Base-by-base conservation (phyloP, 2,888 invertebrate genomes). In the Monochamus alternatus region DNA sequence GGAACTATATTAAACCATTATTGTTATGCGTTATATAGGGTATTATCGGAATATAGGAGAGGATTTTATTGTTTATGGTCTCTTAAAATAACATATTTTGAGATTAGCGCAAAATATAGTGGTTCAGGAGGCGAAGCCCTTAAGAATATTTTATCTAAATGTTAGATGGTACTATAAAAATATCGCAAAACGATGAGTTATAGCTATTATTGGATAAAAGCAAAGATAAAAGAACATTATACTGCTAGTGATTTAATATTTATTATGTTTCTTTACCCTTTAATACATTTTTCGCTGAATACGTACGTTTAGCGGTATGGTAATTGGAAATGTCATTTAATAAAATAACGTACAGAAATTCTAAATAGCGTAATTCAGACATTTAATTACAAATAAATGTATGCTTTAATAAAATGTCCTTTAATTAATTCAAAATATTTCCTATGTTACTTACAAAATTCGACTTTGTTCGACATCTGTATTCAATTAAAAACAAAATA, bases 141-240 rank as follows among this genome's bases (percentile, higher is more conserved):
- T 73, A 71, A 73, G 72, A 78, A 76, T 64, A 76, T 64, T 68
- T 76, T 75, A 75, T 78, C 78, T 78, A 63, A 78, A 78, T 75
- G 76, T 73, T 60, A 30, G 5, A 68, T 68, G 30, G 38, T 59
- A 58, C n/a, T 59, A 47, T 47, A 47, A 47, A 59, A 58, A 44
- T 68, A 43, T 43, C 32, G 7, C n/a, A 38, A 43, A 44, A 65
- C 8, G 47, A 5, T 47, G 47, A 71, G 63, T 12, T 62, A 12
- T 64, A 9, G n/a, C 38, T 22, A 71, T 71, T 62, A 62, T 10
- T 47, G 8, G 47, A 47, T 47, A 9, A 8, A 47, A 10, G 12
- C 47, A 12, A 47, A 47, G 47, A 47, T 10, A 47, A 12, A 47
- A 8, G 47, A 47, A 9, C 4, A 47, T 38, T 38, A 3, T 4